A percentile compares a stretch with the other conserved stretches of the same genome.
Evolutionary conservation across 1,140 invertebrate genomes (phyloP).

Genomic region (Oedothorax gibbosus): DNA sequence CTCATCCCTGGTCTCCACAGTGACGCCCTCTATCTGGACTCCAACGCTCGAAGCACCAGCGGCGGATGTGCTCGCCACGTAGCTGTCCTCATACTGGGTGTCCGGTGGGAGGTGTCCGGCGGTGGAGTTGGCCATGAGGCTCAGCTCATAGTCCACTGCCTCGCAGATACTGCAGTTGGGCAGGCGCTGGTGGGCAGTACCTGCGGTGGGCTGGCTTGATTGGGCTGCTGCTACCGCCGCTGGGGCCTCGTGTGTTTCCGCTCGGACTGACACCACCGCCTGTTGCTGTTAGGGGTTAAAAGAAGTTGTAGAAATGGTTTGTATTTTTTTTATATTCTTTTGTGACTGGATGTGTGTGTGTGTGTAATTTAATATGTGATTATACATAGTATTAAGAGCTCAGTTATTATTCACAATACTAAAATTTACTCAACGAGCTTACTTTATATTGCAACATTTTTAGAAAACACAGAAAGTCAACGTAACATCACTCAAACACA

Average conservation of each 20-base stretch:
- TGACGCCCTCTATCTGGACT: neutral
- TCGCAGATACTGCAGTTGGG: constrained; percentile 53
- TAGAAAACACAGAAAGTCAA: no score
- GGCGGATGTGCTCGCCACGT: constrained; percentile 10
- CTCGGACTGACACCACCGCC: constrained; percentile 38
- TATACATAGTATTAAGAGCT: no score
- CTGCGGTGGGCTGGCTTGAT: neutral
- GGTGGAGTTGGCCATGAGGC: constrained; percentile 37
- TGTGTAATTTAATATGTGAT: no score
- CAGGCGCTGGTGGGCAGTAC: neutral
- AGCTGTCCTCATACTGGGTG: constrained; percentile 57
- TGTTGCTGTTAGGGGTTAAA: neutral
- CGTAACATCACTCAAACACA: no score
- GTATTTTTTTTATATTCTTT: no score
- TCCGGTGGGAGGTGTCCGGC: constrained; percentile 39
- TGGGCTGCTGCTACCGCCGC: neutral
- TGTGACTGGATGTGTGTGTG: no score
- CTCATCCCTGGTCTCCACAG: constrained; percentile 33
- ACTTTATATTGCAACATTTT: no score
- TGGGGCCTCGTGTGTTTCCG: constrained; percentile 41
- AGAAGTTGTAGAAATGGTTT: no score
- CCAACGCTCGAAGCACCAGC: constrained; percentile 14
- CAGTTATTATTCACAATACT: no score
- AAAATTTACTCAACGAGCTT: no score
- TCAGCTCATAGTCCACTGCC: constrained; percentile 44